Evolutionary conservation across 2,888 invertebrate species (phyloP), one percentile per base, ranked within the genome.

Genomic region (Clivina fossor): DNA sequence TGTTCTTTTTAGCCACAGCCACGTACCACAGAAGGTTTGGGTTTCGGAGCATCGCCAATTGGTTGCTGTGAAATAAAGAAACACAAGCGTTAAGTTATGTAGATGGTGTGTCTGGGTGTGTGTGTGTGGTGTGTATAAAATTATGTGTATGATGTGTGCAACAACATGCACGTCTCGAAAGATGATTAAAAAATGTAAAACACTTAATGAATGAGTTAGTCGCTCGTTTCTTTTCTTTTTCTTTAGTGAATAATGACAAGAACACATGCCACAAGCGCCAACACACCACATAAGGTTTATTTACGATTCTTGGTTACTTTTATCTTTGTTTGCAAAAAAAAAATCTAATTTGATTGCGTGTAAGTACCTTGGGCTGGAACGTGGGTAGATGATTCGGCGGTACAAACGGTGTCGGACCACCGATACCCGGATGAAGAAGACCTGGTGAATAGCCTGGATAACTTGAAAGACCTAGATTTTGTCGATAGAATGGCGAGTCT

Each of bases 311-410:
- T n/a, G n/a, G n/a, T n/a, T n/a, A n/a, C n/a, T n/a, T n/a, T n/a
- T n/a, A n/a, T n/a, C n/a, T n/a, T n/a, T n/a, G n/a, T n/a, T n/a
- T n/a, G n/a, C n/a, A n/a, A n/a, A n/a, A n/a, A n/a, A n/a, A n/a
- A n/a, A n/a, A n/a, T 30, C n/a, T 30, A 8, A 20, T 47, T 16
- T 22, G 32, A 9, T 33, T 8, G 41, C 19, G 8, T 40, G 51
- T 44, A 51, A 61, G 63, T 68, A 93, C 93, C 88, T 93, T 93
- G 67, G 92, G 92, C 65, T 93, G 88, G 73, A 91, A 93, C 30
- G 91, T 82, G 61, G 90, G 84, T 64, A 92, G 77, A 69, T 93
- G 92, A 71, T 86, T 87, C 22, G 93, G 92, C 58, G 93, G 91
- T 66, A 88, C 90, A 74, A 93, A 93, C 7, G 93, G 93, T 47